Percentiles rank a stretch among this genome's conserved stretches.
Conservation (phyloP, 1,140 invertebrate genomes). For the Odontomachus brunneus region DNA sequence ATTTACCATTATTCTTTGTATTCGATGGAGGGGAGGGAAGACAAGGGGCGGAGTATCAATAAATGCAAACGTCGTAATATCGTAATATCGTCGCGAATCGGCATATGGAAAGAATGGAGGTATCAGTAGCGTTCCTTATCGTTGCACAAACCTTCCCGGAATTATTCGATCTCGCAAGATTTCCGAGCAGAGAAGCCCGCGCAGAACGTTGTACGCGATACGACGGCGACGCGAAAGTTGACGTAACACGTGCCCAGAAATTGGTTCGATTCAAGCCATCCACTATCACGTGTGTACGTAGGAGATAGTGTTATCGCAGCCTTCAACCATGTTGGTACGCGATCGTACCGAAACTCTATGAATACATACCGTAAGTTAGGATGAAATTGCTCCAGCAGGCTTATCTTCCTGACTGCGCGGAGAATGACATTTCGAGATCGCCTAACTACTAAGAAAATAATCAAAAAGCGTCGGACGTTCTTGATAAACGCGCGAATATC, state of each 20-base stretch:
- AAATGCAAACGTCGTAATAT: slow-evolving; percentile 2
- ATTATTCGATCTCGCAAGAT: slow-evolving; percentile 42
- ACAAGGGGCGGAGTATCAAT: background rate
- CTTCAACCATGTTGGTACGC: slow-evolving; percentile 35
- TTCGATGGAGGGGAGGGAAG: too few species aligned
- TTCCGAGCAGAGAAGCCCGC: background rate
- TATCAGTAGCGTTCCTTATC: slow-evolving; percentile 6
- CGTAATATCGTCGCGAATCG: background rate
- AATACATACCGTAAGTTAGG: slow-evolving; percentile 45
- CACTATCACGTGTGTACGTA: slow-evolving; percentile 37
- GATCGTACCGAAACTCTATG: slow-evolving; percentile 36
- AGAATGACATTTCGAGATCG: background rate
- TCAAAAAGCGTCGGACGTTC: too few species aligned
- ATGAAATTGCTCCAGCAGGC: slow-evolving; percentile 28
- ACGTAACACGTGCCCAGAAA: slow-evolving; percentile 45
- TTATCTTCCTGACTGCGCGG: slow-evolving; percentile 24
- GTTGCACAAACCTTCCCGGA: slow-evolving; percentile 5
- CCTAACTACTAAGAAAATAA: slow-evolving; percentile 18
- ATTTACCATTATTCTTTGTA: background rate
- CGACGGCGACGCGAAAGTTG: slow-evolving; percentile 16
- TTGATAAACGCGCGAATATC: background rate
- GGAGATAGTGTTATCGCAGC: slow-evolving; percentile 43
- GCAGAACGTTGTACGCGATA: background rate
- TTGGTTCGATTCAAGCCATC: slow-evolving; percentile 55
- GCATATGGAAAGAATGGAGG: background rate